Conservation (phyloP, 2,888 invertebrate genomes). For the Antheraea yamamai region DNA sequence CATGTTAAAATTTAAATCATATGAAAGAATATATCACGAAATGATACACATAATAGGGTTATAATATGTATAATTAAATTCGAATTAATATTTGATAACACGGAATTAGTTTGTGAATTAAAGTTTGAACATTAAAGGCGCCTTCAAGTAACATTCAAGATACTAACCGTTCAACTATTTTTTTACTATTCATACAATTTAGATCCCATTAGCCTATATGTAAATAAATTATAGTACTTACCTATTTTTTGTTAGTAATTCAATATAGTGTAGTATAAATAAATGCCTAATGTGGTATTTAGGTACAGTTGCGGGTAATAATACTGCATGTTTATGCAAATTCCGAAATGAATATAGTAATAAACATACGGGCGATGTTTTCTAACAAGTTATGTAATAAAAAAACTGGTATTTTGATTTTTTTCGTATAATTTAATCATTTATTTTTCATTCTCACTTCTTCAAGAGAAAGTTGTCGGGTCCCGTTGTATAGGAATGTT, state of each 20-base stretch:
- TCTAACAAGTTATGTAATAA: constrained; percentile 6
- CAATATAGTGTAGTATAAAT: neutral
- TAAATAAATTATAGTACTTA: neutral
- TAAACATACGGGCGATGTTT: constrained; percentile 9
- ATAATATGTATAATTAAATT: neutral
- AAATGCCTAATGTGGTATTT: neutral
- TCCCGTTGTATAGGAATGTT: neutral
- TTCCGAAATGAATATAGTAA: neutral
- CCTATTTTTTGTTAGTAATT: neutral
- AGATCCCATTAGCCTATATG: neutral
- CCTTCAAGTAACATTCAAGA: neutral
- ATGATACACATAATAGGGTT: neutral
- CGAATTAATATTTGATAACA: neutral
- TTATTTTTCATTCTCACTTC: constrained; percentile 12
- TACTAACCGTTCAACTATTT: neutral
- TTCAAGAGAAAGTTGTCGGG: constrained; percentile 9
- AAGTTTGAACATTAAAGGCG: neutral
- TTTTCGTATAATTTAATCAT: neutral
- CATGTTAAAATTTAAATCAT: neutral
- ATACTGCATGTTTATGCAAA: neutral
- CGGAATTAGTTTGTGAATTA: neutral
- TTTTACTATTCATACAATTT: neutral
- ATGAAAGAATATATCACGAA: neutral
- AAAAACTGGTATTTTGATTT: constrained; percentile 7
- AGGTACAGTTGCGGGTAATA: neutral